Percentiles rank a stretch among this genome's conserved stretches.
These are phyloP conservation scores for Caenorhabditis briggsae DNA, from an alignment of 1,140 invertebrate species.

Conservation along the genomic window DNA sequence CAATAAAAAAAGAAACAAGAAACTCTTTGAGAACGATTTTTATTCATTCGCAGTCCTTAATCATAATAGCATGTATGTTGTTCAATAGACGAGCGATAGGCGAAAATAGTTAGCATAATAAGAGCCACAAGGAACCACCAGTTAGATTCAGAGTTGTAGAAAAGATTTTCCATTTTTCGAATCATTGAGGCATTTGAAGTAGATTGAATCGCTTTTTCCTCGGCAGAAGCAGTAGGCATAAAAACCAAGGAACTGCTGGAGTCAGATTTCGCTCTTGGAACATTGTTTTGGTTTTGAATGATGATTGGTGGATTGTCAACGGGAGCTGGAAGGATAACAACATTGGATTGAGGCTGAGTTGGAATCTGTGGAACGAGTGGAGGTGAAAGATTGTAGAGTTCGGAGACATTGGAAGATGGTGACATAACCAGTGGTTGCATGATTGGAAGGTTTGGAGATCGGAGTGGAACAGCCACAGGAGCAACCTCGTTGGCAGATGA, in stretches of 20 bases:
- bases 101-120: constrained; percentile 37
- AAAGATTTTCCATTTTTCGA: constrained; percentile 30
- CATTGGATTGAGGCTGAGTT: neutral
- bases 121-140: constrained; percentile 13
- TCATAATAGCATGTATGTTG: constrained; percentile 46
- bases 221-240: neutral
- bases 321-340: constrained; percentile 13
- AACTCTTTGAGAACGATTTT: neutral
- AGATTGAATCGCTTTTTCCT: neutral
- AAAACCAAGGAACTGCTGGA: neutral
- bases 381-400: neutral
- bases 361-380: constrained; percentile 1
- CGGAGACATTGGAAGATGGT: neutral
- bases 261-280: neutral
- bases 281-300: neutral
- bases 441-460: constrained; percentile 1
- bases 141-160: constrained; percentile 15
- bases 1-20: too few species aligned
- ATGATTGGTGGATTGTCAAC: neutral
- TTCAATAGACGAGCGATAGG: constrained; percentile 12
- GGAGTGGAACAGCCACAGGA: neutral
- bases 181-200: neutral
- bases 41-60: neutral
- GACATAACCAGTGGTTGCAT: neutral
- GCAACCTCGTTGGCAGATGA: neutral